A percentile compares a stretch with the other conserved stretches of the same genome.
These are phyloP conservation scores for Rhabditoides inermis DNA, from an alignment of 2,888 invertebrate species.

Conservation along the genomic window DNA sequence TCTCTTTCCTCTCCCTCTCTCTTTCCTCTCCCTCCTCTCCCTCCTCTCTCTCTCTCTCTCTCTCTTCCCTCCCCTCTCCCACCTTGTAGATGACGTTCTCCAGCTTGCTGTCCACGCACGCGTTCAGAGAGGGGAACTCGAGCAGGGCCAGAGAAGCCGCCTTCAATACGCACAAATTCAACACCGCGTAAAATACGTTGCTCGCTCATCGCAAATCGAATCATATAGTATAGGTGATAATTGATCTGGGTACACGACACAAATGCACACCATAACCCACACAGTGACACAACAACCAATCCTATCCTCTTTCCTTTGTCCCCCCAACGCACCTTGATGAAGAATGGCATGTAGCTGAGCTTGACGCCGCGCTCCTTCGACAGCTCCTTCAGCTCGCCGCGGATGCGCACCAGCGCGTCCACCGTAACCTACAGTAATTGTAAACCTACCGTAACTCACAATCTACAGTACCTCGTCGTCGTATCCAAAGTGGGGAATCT, in stretches of 20 bases:
- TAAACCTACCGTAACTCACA: not conserved
- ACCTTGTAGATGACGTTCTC: slow-evolving; percentile 72
- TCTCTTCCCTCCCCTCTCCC: no score
- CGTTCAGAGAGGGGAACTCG: slow-evolving; percentile 74
- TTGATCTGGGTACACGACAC: no score
- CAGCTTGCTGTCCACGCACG: slow-evolving; percentile 70
- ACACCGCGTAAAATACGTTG: no score
- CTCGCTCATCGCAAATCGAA: no score
- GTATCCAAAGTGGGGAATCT: slow-evolving; percentile 72
- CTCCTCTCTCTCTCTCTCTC: no score
- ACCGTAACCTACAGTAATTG: slow-evolving; percentile 32
- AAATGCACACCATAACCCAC: no score
- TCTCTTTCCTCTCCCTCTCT: slow-evolving; percentile 6
- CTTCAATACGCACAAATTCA: no score
- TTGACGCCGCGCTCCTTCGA: slow-evolving; percentile 65
- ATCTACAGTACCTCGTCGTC: slow-evolving; percentile 72
- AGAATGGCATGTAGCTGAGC: slow-evolving; percentile 85
- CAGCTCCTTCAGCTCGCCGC: slow-evolving; percentile 61
- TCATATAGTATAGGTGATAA: no score
- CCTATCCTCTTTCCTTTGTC: no score
- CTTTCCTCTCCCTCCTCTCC: no score
- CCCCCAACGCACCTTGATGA: slow-evolving; percentile 79
- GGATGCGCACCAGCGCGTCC: slow-evolving; percentile 63
- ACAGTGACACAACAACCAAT: no score
- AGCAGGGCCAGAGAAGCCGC: slow-evolving; percentile 73